A percentile compares a stretch with the other conserved stretches of the same genome.
Conservation (phyloP, 2,113 vertebrate genomes). For the Marcusenius ussheri region DNA sequence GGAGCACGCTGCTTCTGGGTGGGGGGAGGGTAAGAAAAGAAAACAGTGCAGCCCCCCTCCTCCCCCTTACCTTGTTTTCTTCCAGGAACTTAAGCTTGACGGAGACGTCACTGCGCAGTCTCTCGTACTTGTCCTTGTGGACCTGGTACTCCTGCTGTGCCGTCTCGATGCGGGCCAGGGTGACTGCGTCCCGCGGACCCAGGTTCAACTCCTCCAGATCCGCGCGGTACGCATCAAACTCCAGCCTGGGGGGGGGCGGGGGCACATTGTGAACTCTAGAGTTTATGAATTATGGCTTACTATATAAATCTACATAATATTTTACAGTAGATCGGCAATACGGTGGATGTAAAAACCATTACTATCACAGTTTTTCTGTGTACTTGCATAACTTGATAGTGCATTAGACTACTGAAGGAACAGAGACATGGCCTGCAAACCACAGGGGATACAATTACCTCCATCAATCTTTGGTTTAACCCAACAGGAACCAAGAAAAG, state of each 20-base stretch:
- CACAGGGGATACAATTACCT: not conserved
- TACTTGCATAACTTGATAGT: not conserved
- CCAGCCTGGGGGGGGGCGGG: conserved; percentile 61
- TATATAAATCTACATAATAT: not conserved
- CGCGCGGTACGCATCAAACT: conserved; percentile 89
- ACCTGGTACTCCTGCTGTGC: conserved; percentile 85
- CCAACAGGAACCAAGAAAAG: not conserved
- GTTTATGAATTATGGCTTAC: too few relatives aligned
- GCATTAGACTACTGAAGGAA: not conserved
- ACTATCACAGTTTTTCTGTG: not conserved
- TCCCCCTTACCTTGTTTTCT: conserved; percentile 81
- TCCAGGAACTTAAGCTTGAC: conserved; percentile 96
- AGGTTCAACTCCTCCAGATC: conserved; percentile 92
- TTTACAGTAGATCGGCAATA: not conserved
- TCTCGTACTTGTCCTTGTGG: conserved; percentile 90
- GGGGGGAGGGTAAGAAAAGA: not conserved
- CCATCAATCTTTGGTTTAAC: not conserved
- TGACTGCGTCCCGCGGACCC: conserved; percentile 76
- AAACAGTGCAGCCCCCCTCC: not conserved
- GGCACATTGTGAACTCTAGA: not conserved
- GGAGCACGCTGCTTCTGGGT: not conserved
- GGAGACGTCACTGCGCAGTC: conserved; percentile 81
- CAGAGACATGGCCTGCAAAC: not conserved
- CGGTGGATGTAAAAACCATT: not conserved
- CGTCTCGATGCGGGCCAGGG: conserved; percentile 72